Evolutionary conservation across 2,888 invertebrate species (phyloP).

Genomic region (Meganola albula): DNA sequence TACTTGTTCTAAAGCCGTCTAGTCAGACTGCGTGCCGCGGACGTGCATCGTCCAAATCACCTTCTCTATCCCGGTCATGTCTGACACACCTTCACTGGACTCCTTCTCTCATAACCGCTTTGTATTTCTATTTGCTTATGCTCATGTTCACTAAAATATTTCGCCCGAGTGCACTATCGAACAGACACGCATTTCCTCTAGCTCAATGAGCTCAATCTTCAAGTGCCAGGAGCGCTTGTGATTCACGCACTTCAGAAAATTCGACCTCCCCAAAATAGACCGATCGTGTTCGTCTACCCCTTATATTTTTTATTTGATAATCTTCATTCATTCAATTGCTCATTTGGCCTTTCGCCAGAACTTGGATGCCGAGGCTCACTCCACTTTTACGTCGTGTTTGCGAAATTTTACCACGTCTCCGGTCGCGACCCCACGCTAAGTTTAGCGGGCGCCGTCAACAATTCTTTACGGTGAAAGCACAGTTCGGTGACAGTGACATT

Average conservation of each 20-base stretch:
- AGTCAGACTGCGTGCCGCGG: slow-evolving; percentile 28
- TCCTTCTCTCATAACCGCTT: slow-evolving; percentile 40
- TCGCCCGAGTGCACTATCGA: slow-evolving; percentile 41
- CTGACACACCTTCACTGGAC: slow-evolving; percentile 51
- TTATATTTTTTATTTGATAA: slow-evolving; percentile 56
- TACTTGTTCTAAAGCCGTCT: too few species aligned
- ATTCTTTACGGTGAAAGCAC: slow-evolving; percentile 26
- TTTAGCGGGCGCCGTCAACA: slow-evolving; percentile 20
- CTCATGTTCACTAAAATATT: slow-evolving; percentile 33
- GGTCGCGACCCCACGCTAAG: slow-evolving; percentile 25
- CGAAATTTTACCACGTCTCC: slow-evolving; percentile 43
- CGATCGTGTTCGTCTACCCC: slow-evolving; percentile 61
- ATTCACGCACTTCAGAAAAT: slow-evolving; percentile 65
- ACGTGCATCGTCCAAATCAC: slow-evolving; percentile 31
- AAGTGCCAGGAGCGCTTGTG: slow-evolving; percentile 51
- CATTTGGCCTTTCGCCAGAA: slow-evolving; percentile 68
- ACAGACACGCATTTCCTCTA: slow-evolving; percentile 60
- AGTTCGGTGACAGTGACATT: slow-evolving; percentile 20
- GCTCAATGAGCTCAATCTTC: slow-evolving; percentile 55
- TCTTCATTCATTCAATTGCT: slow-evolving; percentile 73
- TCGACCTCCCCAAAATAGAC: slow-evolving; percentile 69
- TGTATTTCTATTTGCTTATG: slow-evolving; percentile 16
- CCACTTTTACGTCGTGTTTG: slow-evolving; percentile 50
- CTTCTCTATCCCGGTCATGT: slow-evolving; percentile 56
- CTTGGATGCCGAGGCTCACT: slow-evolving; percentile 52